Evolutionary conservation across 2,113 vertebrate genomes (phyloP).

Genomic region (Protobothrops flavoviridis): DNA sequence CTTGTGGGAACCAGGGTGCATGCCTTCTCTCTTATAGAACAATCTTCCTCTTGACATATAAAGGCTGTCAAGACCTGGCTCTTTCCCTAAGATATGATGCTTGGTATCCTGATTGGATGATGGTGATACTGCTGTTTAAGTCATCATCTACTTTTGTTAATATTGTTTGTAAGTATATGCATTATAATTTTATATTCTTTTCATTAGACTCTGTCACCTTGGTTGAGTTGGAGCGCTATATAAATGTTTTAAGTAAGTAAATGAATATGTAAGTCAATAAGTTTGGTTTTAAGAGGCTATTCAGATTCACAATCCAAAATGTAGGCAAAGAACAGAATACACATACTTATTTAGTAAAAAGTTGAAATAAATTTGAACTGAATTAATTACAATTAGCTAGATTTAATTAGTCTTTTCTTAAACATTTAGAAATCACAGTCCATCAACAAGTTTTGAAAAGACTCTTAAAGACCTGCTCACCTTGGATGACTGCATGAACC

Average conservation of each 20-base stretch:
- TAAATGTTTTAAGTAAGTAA: background rate
- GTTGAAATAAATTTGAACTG: background rate
- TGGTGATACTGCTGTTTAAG: background rate
- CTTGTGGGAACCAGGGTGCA: background rate
- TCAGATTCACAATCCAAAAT: background rate
- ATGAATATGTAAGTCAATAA: background rate
- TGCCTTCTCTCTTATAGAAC: background rate
- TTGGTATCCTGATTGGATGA: background rate
- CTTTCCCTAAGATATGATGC: background rate
- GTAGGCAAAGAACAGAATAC: background rate
- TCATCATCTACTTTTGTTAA: background rate
- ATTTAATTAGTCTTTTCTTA: background rate
- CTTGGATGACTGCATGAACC: background rate
- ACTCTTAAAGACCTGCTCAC: background rate
- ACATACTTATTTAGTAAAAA: background rate
- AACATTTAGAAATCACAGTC: background rate
- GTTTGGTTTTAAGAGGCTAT: background rate
- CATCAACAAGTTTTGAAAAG: background rate
- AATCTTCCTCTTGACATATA: background rate
- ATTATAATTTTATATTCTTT: background rate
- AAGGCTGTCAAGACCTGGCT: background rate
- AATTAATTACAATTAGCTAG: background rate
- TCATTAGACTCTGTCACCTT: background rate
- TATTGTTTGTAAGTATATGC: background rate
- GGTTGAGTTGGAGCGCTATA: background rate